These are phyloP conservation scores for Periparus ater DNA, from an alignment of 2,797 vertebrate genomes.

Conservation along the genomic window DNA sequence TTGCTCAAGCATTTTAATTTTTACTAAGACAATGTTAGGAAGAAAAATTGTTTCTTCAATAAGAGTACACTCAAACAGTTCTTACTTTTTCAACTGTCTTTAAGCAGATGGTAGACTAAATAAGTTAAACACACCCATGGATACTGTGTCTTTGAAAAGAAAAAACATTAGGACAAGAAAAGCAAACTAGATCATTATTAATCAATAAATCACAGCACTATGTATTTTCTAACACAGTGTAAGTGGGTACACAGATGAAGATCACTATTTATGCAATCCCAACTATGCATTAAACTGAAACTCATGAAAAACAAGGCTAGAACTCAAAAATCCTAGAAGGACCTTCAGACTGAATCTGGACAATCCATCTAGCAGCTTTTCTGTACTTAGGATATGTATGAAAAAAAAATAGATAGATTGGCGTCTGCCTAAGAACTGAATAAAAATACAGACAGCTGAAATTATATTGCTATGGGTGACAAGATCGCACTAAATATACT, in stretches of 20 bases:
- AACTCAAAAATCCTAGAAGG: neutral
- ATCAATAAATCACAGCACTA: neutral
- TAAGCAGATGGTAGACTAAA: neutral
- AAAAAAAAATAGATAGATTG: neutral
- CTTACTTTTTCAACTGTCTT: neutral
- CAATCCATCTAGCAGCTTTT: neutral
- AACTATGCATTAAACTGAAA: conserved; percentile 1
- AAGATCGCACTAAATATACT: neutral
- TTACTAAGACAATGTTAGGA: neutral
- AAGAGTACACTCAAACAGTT: neutral
- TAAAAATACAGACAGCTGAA: neutral
- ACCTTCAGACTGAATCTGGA: neutral
- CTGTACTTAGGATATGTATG: neutral
- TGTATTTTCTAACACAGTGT: neutral
- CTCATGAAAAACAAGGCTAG: neutral
- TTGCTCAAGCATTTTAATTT: conserved; percentile 4
- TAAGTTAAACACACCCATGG: neutral
- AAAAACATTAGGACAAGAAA: neutral
- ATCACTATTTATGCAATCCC: neutral
- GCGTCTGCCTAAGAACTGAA: neutral
- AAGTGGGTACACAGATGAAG: neutral
- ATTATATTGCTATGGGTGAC: neutral
- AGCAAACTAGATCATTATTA: neutral
- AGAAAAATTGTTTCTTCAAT: neutral
- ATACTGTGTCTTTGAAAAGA: neutral